Conservation (phyloP, 2,113 vertebrate species). For the Grammomys dolichurus region DNA sequence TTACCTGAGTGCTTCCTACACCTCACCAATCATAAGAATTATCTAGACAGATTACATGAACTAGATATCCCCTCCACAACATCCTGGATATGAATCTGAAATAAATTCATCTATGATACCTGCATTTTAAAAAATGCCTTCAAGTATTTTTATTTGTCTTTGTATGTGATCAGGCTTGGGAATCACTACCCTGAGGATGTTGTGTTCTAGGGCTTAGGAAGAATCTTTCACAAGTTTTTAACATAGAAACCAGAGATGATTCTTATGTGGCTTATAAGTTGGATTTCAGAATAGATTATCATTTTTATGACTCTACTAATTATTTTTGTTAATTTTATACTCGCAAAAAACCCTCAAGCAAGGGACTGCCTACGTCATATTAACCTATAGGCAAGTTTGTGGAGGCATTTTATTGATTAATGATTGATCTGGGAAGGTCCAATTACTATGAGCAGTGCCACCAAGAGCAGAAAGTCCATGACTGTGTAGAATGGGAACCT, state of each 20-base stretch:
- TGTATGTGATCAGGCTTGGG: neutral
- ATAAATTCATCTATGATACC: neutral
- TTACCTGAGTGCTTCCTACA: conserved; percentile 12
- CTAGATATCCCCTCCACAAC: neutral
- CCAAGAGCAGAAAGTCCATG: too few relatives aligned
- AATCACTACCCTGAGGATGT: neutral
- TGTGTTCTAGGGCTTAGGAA: neutral
- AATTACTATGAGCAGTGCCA: neutral
- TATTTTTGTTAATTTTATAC: neutral
- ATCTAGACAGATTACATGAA: conserved; percentile 20
- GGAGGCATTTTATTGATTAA: neutral
- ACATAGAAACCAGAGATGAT: neutral
- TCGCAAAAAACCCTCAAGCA: neutral
- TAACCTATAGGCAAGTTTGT: neutral
- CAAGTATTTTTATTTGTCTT: neutral
- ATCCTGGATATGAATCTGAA: neutral
- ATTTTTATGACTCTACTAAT: neutral
- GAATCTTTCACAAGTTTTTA: neutral
- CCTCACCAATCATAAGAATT: neutral
- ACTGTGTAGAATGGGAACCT: neutral
- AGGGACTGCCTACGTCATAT: neutral
- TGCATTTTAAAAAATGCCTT: neutral
- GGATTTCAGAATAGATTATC: neutral
- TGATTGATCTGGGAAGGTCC: neutral
- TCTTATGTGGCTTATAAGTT: neutral